Evolutionary conservation across 2,113 vertebrate genomes (phyloP).

Genomic region (Esox niger): DNA sequence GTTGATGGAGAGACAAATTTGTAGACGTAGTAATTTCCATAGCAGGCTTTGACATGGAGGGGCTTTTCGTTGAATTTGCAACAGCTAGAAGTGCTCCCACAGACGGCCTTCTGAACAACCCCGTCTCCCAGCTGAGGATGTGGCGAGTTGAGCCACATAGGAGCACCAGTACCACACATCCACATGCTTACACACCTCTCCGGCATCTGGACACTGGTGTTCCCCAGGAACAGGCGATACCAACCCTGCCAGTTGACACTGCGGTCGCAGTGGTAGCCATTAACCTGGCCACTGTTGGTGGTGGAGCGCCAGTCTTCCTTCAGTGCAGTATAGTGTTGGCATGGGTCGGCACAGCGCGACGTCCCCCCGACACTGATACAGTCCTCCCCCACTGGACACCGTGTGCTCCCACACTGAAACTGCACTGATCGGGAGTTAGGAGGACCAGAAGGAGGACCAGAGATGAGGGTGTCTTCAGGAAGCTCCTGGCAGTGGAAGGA

Average conservation of each 20-base stretch:
- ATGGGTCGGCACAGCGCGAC: constrained; percentile 47
- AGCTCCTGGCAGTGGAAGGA: no score
- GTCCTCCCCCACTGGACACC: constrained; percentile 44
- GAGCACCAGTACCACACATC: constrained; percentile 45
- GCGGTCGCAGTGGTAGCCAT: constrained; percentile 12
- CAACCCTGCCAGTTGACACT: constrained; percentile 38
- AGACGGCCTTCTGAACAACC: constrained; percentile 32
- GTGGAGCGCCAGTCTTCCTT: constrained; percentile 51
- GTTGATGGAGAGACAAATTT: accelerated
- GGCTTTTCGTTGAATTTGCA: accelerated
- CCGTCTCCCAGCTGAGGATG: constrained; percentile 41
- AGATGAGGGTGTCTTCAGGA: not conserved
- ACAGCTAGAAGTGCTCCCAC: not conserved
- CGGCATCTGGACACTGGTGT: constrained; percentile 40
- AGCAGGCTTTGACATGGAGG: constrained; percentile 57
- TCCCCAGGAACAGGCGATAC: constrained; percentile 48
- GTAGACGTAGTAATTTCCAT: constrained; percentile 22
- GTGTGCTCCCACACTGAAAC: constrained; percentile 9
- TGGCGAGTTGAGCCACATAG: constrained; percentile 34
- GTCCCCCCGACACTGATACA: constrained; percentile 23
- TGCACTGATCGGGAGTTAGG: not conserved
- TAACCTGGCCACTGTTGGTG: not conserved
- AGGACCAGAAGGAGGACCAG: no score
- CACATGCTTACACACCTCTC: constrained; percentile 22
- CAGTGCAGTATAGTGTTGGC: constrained; percentile 36